Evolutionary conservation across 2,797 vertebrate species (phyloP).

Genomic region (Bovichtus variegatus): DNA sequence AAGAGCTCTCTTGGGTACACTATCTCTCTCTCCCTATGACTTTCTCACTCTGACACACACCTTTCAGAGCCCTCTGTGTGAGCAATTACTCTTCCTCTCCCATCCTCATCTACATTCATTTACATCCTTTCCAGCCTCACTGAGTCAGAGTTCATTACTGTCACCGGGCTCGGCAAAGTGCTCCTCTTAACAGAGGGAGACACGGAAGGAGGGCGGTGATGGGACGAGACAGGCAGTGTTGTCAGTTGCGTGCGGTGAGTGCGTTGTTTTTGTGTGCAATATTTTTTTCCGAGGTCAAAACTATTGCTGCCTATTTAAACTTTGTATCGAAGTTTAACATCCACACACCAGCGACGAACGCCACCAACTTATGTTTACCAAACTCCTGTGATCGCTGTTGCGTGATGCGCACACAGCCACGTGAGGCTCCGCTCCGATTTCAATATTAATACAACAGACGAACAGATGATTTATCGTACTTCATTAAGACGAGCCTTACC

Average conservation of each 20-base stretch:
- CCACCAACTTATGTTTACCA: neutral
- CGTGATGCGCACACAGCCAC: neutral
- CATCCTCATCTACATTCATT: constrained; percentile 67
- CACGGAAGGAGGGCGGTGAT: constrained; percentile 15
- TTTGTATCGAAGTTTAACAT: neutral
- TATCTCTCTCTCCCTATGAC: neutral
- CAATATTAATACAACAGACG: no score
- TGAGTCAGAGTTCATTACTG: constrained; percentile 77
- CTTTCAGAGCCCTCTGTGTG: constrained; percentile 47
- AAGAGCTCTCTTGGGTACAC: constrained; percentile 28
- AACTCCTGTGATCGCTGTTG: neutral
- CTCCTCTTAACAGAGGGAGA: constrained; percentile 34
- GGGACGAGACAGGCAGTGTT: constrained; percentile 16
- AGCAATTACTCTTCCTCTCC: constrained; percentile 62
- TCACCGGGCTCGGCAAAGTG: constrained; percentile 53
- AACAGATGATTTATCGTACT: no score
- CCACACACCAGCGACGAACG: no score
- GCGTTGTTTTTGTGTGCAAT: constrained; percentile 1
- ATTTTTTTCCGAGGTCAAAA: constrained; percentile 28
- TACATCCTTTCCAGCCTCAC: constrained; percentile 53
- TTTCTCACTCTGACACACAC: neutral
- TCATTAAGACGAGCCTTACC: no score
- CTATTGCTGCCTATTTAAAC: neutral
- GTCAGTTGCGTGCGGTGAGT: neutral
- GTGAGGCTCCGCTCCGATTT: neutral